Evolutionary conservation across 2,797 vertebrate genomes (phyloP).

Genomic region (Enoplosus armatus): DNA sequence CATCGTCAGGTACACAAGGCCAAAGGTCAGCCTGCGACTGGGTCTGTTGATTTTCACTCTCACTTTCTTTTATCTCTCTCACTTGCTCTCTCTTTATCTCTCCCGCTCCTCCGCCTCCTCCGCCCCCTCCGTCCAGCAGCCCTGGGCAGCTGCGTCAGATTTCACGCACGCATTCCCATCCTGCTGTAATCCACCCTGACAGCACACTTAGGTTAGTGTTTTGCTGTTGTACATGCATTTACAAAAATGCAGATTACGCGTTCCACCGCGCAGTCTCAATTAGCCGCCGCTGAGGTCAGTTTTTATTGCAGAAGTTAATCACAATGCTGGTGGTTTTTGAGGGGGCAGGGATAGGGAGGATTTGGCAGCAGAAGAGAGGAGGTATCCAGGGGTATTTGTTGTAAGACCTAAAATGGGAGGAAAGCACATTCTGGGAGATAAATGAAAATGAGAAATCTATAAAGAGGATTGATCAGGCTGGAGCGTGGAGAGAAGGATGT

Average conservation of each 20-base stretch:
- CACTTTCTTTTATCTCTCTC: slow-evolving; percentile 33
- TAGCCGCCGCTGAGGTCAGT: slow-evolving; percentile 45
- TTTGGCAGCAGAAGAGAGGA: slow-evolving; percentile 55
- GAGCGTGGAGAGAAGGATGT: slow-evolving; percentile 1
- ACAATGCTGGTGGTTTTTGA: slow-evolving; percentile 31
- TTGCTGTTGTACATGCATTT: slow-evolving; percentile 58
- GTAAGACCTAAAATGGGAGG: slow-evolving; percentile 58
- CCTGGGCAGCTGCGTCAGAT: slow-evolving; percentile 76
- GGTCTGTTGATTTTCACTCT: slow-evolving; percentile 56
- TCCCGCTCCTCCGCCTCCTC: slow-evolving; percentile 39
- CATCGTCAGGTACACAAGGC: slow-evolving; percentile 60
- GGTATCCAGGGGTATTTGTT: slow-evolving; percentile 58
- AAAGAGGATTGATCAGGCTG: slow-evolving; percentile 62
- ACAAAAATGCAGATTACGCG: slow-evolving; percentile 50
- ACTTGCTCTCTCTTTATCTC: slow-evolving; percentile 35
- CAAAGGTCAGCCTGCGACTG: slow-evolving; percentile 63
- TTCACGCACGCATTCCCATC: slow-evolving; percentile 75
- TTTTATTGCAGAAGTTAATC: slow-evolving; percentile 51
- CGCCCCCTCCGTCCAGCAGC: slow-evolving; percentile 64
- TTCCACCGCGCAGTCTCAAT: slow-evolving; percentile 53
- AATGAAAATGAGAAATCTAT: slow-evolving; percentile 75
- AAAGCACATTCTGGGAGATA: slow-evolving; percentile 64
- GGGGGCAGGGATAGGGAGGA: slow-evolving; percentile 22
- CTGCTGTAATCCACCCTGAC: slow-evolving; percentile 76
- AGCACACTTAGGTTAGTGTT: slow-evolving; percentile 72